phyloP scores from a whole-genome alignment of 2,888 invertebrate species.

The Eilema depressum region DNA sequence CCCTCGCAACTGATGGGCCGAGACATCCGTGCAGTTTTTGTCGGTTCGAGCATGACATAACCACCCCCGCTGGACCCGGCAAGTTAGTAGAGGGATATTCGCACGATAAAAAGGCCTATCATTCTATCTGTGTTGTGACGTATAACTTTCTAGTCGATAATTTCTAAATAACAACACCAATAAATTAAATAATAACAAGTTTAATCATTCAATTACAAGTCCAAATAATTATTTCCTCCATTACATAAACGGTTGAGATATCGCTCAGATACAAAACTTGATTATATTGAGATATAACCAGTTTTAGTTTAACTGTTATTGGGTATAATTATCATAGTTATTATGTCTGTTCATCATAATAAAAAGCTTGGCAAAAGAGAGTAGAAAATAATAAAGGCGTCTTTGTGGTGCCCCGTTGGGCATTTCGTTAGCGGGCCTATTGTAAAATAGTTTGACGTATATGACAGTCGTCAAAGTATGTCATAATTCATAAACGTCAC shows the following conservation, averaged over 20 bases:
- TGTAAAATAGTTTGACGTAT: no score
- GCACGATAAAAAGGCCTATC: no score
- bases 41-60: no score
- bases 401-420: no score
- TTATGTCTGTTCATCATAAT: not conserved
- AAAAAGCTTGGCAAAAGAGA: not conserved
- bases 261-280: not conserved
- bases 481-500: no score
- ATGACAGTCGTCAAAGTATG: no score
- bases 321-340: not conserved
- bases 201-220: not conserved
- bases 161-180: not conserved
- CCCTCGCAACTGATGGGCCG: no score
- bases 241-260: constrained; percentile 1
- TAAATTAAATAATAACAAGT: constrained; percentile 1
- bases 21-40: no score
- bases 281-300: not conserved
- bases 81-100: no score
- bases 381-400: no score
- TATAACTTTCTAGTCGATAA: not conserved
- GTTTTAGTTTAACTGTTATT: not conserved
- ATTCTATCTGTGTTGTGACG: not conserved
- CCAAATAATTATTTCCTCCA: not conserved
- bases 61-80: no score
- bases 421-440: no score